phyloP scores from a whole-genome alignment of 2,888 invertebrate species.

The Ophion obscuratus region DNA sequence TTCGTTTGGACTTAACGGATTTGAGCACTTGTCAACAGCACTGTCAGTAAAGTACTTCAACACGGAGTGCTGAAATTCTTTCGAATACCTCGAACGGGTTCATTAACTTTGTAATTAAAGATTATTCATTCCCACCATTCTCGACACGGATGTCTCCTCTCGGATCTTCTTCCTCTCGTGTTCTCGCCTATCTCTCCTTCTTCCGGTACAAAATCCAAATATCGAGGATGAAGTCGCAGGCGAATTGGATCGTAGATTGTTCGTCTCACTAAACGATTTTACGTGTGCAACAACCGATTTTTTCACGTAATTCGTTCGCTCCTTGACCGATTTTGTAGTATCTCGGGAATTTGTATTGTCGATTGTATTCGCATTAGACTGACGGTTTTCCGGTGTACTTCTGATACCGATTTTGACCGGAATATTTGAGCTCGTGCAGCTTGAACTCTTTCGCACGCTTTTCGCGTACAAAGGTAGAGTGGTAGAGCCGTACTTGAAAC shows the following conservation, averaged over 20 bases:
- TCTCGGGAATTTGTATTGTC: constrained; percentile 46
- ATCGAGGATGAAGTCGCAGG: constrained; percentile 77
- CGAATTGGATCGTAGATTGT: constrained; percentile 70
- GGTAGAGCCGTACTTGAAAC: constrained; percentile 68
- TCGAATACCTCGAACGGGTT: neutral
- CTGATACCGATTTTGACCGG: constrained; percentile 71
- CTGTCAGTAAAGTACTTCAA: neutral
- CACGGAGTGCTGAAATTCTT: neutral
- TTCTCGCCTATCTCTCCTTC: constrained; percentile 70
- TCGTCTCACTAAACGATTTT: constrained; percentile 73
- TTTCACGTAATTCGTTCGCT: constrained; percentile 74
- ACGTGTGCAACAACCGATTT: constrained; percentile 71
- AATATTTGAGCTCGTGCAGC: constrained; percentile 64
- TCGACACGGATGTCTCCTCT: constrained; percentile 40
- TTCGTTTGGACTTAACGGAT: no score
- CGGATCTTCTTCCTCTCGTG: constrained; percentile 58
- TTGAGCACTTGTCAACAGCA: no score
- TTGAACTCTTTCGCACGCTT: constrained; percentile 75
- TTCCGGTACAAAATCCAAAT: constrained; percentile 81
- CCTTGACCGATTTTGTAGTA: constrained; percentile 72
- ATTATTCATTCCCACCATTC: constrained; percentile 60
- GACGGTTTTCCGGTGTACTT: constrained; percentile 50
- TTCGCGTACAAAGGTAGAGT: constrained; percentile 78
- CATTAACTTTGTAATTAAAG: neutral
- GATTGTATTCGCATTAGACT: constrained; percentile 39